Evolutionary conservation across 2,888 invertebrate species (phyloP).

Genomic region (Caenorhabditis afra): DNA sequence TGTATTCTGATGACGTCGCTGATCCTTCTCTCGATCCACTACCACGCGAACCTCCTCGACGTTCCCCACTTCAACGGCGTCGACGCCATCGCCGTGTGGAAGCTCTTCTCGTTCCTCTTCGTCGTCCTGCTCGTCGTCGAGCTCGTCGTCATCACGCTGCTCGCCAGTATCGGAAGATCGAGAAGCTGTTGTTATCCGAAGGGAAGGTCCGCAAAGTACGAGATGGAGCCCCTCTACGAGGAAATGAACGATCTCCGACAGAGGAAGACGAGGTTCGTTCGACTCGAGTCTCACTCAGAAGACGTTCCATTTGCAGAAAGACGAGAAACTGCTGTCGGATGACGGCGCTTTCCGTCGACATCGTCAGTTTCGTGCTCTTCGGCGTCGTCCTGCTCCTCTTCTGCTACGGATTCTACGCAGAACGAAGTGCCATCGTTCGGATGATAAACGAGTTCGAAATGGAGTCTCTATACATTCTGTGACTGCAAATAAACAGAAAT

Average conservation of each 20-base stretch:
- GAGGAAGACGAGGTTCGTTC: conserved; percentile 63
- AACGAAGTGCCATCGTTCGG: conserved; percentile 25
- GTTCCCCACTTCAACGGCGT: conserved; percentile 10
- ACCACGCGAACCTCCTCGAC: conserved; percentile 30
- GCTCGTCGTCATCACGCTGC: conserved; percentile 66
- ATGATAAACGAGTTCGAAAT: conserved; percentile 56
- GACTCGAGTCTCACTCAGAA: not conserved
- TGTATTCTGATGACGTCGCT: conserved; percentile 67
- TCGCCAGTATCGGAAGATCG: conserved; percentile 68
- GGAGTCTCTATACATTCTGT: conserved; percentile 27
- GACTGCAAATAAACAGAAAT: too few species aligned
- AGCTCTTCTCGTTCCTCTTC: conserved; percentile 67
- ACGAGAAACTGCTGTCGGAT: conserved; percentile 66
- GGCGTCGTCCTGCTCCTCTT: conserved; percentile 49
- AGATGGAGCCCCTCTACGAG: conserved; percentile 73
- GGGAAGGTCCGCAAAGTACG: conserved; percentile 60
- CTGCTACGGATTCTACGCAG: conserved; percentile 47
- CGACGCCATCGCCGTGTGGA: conserved; percentile 59
- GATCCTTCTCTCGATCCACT: conserved; percentile 64
- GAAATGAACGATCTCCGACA: conserved; percentile 73
- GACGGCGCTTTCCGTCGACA: conserved; percentile 65
- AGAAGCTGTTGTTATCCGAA: conserved; percentile 43
- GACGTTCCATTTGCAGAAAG: conserved; percentile 46
- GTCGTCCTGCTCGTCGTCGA: conserved; percentile 65
- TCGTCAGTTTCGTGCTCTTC: conserved; percentile 58